Conservation (phyloP, 2,113 vertebrate genomes). For the Sula dactylatra region DNA sequence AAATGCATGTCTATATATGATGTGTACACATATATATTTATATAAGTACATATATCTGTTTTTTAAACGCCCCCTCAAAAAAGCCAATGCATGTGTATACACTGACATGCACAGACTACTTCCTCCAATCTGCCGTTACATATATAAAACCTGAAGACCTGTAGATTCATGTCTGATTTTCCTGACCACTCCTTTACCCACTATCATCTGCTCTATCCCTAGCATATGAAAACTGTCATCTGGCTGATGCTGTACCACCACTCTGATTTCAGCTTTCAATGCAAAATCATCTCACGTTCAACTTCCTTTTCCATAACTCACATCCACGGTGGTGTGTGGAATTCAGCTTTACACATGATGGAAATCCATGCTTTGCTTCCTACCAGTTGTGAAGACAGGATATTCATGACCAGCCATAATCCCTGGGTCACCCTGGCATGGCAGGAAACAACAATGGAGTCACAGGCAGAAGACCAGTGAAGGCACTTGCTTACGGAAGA, state of each 20-base stretch:
- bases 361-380: background rate
- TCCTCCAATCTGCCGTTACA: accelerated
- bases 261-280: background rate
- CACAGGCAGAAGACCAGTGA: background rate
- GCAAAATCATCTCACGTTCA: background rate
- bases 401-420: background rate
- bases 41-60: background rate
- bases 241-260: background rate
- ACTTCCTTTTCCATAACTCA: background rate
- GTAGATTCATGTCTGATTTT: background rate
- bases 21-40: background rate
- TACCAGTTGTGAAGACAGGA: background rate
- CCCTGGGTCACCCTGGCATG: background rate
- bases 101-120: background rate
- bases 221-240: background rate
- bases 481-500: background rate
- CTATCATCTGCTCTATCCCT: background rate
- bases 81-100: background rate
- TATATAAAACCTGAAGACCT: background rate
- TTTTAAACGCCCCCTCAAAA: background rate
- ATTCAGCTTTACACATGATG: background rate
- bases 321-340: accelerated
- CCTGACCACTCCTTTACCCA: background rate
- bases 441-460: background rate
- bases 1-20: background rate